Evolutionary conservation across 2,113 vertebrate species (phyloP).

Genomic region (Sinosuthora webbiana): DNA sequence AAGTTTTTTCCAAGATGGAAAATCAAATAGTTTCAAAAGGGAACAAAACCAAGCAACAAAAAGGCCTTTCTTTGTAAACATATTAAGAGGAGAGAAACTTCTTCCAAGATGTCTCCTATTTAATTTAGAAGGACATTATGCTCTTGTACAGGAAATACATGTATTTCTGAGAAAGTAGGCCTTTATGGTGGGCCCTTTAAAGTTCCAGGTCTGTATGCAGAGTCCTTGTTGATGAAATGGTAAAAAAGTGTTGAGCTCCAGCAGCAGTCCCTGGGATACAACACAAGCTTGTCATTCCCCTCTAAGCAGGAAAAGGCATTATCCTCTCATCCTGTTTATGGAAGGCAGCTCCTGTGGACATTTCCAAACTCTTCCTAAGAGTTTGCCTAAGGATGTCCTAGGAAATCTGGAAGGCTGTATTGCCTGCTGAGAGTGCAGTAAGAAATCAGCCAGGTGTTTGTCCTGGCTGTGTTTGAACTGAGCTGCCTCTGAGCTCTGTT

Average conservation of each 20-base stretch:
- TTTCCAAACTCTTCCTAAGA: neutral
- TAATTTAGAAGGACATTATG: neutral
- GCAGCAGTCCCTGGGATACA: neutral
- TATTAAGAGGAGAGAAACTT: neutral
- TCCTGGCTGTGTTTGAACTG: neutral
- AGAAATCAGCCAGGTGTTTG: neutral
- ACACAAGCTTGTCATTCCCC: neutral
- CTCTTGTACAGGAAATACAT: neutral
- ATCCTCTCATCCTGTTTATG: neutral
- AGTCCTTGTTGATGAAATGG: neutral
- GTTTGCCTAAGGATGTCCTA: neutral
- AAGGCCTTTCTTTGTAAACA: neutral
- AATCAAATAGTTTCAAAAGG: neutral
- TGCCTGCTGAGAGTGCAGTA: neutral
- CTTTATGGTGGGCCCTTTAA: rapidly evolving
- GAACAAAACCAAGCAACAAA: neutral
- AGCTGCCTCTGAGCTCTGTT: neutral
- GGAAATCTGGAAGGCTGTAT: neutral
- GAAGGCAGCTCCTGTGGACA: neutral
- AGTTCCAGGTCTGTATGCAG: neutral
- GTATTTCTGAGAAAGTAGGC: neutral
- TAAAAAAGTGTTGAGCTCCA: neutral
- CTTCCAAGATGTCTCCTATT: neutral
- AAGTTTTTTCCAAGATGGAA: neutral
- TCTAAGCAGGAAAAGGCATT: neutral